phyloP scores from a whole-genome alignment of 2,888 invertebrate genomes.

The Xestobium rufovillosum region DNA sequence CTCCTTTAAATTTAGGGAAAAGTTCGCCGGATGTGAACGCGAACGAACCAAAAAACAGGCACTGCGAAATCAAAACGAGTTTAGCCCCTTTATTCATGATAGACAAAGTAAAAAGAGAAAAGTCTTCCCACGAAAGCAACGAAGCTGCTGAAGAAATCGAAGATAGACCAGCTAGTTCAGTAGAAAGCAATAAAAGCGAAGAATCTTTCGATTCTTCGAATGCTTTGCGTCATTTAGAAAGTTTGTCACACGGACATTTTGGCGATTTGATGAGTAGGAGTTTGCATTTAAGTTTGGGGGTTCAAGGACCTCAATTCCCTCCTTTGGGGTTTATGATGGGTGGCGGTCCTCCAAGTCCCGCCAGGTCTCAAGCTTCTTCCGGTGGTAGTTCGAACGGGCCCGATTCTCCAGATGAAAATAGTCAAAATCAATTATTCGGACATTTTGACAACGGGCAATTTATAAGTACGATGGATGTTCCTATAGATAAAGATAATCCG shows the following conservation, averaged over 20 bases:
- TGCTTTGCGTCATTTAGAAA: constrained; percentile 69
- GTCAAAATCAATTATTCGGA: constrained; percentile 58
- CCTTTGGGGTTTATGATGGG: constrained; percentile 45
- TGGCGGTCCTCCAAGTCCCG: constrained; percentile 53
- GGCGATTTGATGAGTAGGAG: constrained; percentile 47
- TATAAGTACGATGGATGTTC: constrained; percentile 70
- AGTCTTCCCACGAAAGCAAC: constrained; percentile 28
- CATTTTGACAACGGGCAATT: constrained; percentile 69
- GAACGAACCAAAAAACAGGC: constrained; percentile 37
- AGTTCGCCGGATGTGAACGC: constrained; percentile 43
- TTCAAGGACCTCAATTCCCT: constrained; percentile 40
- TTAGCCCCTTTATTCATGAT: constrained; percentile 40
- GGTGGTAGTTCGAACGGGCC: constrained; percentile 52
- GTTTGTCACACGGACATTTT: constrained; percentile 70
- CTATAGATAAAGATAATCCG: constrained; percentile 87
- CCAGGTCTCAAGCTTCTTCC: constrained; percentile 54
- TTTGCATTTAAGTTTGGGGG: constrained; percentile 39
- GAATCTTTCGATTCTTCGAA: constrained; percentile 58
- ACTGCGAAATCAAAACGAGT: constrained; percentile 40
- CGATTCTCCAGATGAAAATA: constrained; percentile 51
- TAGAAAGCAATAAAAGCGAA: constrained; percentile 51
- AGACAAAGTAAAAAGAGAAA: constrained; percentile 42
- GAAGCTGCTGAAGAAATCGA: constrained; percentile 37
- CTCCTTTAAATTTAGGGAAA: constrained; percentile 43
- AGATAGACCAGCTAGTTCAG: constrained; percentile 45